Conservation (phyloP, 1,140 invertebrate genomes). For the Pogonomyrmex californicus region DNA sequence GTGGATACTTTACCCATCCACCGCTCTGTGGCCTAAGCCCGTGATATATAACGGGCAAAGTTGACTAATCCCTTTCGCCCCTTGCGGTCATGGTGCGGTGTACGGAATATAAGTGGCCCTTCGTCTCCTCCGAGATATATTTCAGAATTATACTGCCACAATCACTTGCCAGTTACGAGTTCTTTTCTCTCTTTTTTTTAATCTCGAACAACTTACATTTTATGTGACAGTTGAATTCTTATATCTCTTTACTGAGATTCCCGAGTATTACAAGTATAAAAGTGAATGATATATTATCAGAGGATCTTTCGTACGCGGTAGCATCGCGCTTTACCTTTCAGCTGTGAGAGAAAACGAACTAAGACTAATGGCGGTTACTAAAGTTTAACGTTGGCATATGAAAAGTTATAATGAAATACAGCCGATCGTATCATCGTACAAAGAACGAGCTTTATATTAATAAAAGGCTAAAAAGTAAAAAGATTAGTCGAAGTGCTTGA, state of each 20-base stretch:
- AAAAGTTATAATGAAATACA: conserved; percentile 9
- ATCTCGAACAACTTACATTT: conserved; percentile 37
- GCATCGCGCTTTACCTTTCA: not conserved
- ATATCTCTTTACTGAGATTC: conserved; percentile 34
- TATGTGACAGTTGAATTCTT: conserved; percentile 45
- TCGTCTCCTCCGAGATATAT: conserved; percentile 67
- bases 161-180: conserved; percentile 53
- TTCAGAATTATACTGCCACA: conserved; percentile 55
- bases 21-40: conserved; percentile 66
- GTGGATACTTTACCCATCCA: conserved; percentile 79
- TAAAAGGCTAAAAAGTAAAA: not conserved
- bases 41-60: conserved; percentile 82
- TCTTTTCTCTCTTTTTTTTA: not conserved
- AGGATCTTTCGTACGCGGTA: not conserved
- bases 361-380: conserved; percentile 38
- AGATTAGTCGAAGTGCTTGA: not conserved
- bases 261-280: conserved; percentile 48
- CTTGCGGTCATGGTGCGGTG: conserved; percentile 56
- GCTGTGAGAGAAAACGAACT: not conserved
- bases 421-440: not conserved
- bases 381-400: conserved; percentile 13
- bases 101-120: conserved; percentile 67
- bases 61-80: conserved; percentile 81
- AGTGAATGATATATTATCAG: conserved; percentile 42
- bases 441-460: not conserved